Evolutionary conservation across 2,797 vertebrate genomes (phyloP).

Genomic region (Diceros bicornis): DNA sequence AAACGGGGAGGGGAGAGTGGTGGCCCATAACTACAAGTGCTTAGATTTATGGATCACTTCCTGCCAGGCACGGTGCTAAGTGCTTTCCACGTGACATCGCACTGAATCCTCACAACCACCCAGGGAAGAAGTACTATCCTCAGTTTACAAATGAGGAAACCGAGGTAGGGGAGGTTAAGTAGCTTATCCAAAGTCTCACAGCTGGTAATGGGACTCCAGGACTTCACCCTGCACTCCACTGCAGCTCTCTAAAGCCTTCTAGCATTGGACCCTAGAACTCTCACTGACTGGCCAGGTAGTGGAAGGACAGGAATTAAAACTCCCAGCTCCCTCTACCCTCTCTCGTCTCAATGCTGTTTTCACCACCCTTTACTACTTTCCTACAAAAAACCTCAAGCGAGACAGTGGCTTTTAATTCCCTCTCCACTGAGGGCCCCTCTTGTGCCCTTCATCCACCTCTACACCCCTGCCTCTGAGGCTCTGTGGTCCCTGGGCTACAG

Average conservation of each 20-base stretch:
- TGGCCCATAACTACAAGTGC: background rate
- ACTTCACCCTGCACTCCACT: background rate
- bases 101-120: background rate
- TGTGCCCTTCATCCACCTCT: background rate
- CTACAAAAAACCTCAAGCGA: background rate
- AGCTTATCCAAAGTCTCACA: background rate
- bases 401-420: background rate
- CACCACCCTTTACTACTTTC: background rate
- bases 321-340: background rate
- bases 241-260: background rate
- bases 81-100: background rate
- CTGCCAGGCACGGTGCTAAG: background rate
- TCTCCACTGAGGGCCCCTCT: background rate
- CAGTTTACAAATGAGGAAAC: background rate
- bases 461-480: background rate
- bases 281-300: background rate
- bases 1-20: background rate
- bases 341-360: background rate
- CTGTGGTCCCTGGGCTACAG: conserved; percentile 77
- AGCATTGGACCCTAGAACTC: background rate
- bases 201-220: background rate
- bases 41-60: background rate
- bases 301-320: background rate
- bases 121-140: background rate
- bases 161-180: background rate